Evolutionary conservation across 2,888 invertebrate species (phyloP), one percentile per base, ranked within the genome.

Genomic region (Omphaloscelis lunosa): DNA sequence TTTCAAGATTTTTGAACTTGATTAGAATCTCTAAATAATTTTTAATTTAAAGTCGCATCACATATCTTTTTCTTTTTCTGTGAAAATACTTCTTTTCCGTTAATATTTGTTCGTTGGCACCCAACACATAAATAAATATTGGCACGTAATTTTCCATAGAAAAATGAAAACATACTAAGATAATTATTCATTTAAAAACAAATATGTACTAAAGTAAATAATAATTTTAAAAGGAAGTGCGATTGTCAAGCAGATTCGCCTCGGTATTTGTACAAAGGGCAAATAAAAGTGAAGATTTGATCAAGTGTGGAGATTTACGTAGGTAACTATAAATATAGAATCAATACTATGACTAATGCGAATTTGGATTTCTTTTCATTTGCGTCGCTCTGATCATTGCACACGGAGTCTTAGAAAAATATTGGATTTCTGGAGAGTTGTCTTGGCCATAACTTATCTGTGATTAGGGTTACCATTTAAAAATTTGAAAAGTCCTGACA

Each of bases 251-350:
- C 51, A 62, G 34, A 76, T 79, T 81, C 23, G 20, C n/a, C 23
- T 58, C n/a, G 51, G 76, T 81, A 51, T 59, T 76, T 65, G 29
- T 29, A 1, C 39, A 61, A 12, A 66, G 61, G 51, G 69, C 23
- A 56, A 76, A 80, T 59, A 80, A 53, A 45, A 27, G 11, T 45
- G 56, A 41, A 41, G 5, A 53, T 76, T 70, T 62, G 65, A 58
- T 56, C 76, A 81, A 76, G 53, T 70, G 76, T 70, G 20, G 20
- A 53, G 39, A 66, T 48, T n/a, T 76, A 69, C 53, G 48, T 58
- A 45, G 8, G 2, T 48, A n/a, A 58, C 8, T 75, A 27, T 17
- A 58, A 4, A 45, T 53, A 8, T 48, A 41, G 8, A 51, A 39
- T 20, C 48, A 65, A n/a, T 59, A 56, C 39, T 48, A 41, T 59